Base-by-base conservation (phyloP, 2,113 vertebrate genomes). In the Columba janthina region DNA sequence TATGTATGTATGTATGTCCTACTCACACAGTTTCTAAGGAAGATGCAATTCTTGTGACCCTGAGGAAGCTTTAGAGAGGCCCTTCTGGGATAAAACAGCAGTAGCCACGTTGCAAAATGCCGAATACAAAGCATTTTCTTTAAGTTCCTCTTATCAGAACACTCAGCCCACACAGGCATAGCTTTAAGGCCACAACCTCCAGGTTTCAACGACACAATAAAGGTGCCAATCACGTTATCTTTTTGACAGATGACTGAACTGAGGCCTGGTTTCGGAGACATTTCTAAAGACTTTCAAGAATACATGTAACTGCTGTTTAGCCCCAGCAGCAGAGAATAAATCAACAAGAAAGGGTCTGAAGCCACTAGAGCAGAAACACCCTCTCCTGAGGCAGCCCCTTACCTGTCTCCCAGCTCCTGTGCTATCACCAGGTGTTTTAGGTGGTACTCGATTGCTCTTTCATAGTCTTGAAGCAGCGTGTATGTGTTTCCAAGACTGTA, bases 401-500 rank as follows among this genome's bases (percentile, higher is more conserved):
- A 99, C 99, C 99, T 98, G 95, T 99, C 99, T 0, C 97, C 98
- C 46, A 99, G 98, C 90, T 99, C 99, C 97, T 99, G 99, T 4
- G 99, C 99, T 32, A 99, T 99, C 92, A 98, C 98, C 79, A 99
- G 98, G 97, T 99, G 99, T 81, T 99, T 99, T 9, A 99, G 98
- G 90, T 99, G 99, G 95, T 99, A 99, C 64, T 99, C 99, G 0
- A 99, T 98, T 2, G 99, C 99, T 2, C 98, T 98, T 34, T 99
- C 99, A 2, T 99, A 98, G 96, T 99, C 99, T 75, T 99, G 99
- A 71, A 99, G 97, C 71, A 99, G 98, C 0, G 99, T 99, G 97
- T 99, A 99, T 0, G 99, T 99, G 98, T 99, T 99, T 48, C 99
- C 99, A 58, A 99, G 98, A 72, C 99, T 99, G 97, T 99, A 99